Evolutionary conservation across 2,797 vertebrate species (phyloP), one percentile per base, ranked within the genome.

Genomic region (Vireo griseus): DNA sequence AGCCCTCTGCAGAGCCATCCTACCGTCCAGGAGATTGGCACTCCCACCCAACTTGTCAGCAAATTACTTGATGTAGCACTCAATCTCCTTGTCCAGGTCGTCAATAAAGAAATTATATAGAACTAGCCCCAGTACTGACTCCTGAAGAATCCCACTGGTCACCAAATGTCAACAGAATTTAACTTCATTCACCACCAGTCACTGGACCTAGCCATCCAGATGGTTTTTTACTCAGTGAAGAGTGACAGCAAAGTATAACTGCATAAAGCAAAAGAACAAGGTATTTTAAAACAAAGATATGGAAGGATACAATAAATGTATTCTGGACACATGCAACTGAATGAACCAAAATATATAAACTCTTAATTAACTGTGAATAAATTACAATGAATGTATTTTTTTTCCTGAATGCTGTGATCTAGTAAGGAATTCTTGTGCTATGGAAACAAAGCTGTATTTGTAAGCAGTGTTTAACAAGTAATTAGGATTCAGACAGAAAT

Each of bases 81-180:
- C 2, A 3, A 9, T 35, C 16, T 33, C 13, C 10, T 62, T 19
- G 29, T 86, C 31, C 21, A 31, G 16, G 10, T 18, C 54, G 50
- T 26, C 25, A 48, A 5, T 8, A 55, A 48, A 37, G 12, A 63
- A 18, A 55, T 35, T 22, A n/a, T 63, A 35, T 14, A 48, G 21
- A 21, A 31, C 8, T 62, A 21, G 8, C 5, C 15, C 3, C 11
- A 18, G 1, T 71, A 26, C 21, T 62, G 25, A 69, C 42, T 6
- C 16, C 21, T 77, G 31, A 31, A 54, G 20, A 42, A 54, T 54
- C 17, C 12, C 17, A 48, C 14, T 29, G 26, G 20, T 29, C 26
- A 31, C 19, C 1, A 0, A 35, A 12, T 1, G 3, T 31, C 31
- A 28, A 11, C 5, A 16, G 42, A 37, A 55, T 37, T 55, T 55